Conservation (phyloP, 2,888 invertebrate species). For the Pristionchus exspectatus region DNA sequence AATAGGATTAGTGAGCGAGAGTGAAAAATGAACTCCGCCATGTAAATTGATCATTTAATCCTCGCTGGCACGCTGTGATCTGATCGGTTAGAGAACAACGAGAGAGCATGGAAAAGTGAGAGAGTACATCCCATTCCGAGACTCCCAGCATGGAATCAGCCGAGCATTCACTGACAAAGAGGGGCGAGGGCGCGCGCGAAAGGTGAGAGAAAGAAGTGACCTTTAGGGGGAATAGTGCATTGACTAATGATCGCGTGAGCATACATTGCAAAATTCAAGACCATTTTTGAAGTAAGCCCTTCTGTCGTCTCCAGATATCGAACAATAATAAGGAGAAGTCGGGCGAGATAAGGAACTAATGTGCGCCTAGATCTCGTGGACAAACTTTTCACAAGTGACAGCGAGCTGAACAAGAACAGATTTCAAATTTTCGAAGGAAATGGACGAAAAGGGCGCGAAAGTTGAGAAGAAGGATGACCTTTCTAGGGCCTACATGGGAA, state of each 20-base stretch:
- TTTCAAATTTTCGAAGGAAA: too few species aligned
- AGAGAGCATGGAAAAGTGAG: not conserved
- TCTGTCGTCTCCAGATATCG: not conserved
- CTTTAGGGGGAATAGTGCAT: not conserved
- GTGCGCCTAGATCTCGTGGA: too few species aligned
- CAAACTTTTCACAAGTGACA: too few species aligned
- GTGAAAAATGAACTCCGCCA: too few species aligned
- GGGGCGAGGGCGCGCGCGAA: not conserved
- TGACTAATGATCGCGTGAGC: too few species aligned
- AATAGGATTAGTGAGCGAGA: too few species aligned
- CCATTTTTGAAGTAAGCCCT: not conserved
- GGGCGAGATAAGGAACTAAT: not conserved
- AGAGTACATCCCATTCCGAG: not conserved
- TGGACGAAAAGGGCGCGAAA: not conserved
- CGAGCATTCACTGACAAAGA: constrained; percentile 4
- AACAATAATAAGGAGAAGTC: not conserved
- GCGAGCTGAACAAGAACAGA: too few species aligned
- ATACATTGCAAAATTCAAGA: too few species aligned
- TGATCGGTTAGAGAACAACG: not conserved
- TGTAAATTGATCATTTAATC: too few species aligned
- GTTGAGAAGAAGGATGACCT: not conserved
- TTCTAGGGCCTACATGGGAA: not conserved
- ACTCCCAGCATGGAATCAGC: not conserved
- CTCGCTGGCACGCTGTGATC: too few species aligned
- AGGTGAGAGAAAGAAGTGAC: not conserved